Evolutionary conservation across 1,140 invertebrate species (phyloP).

Genomic region (Brachionus rotundiformis): DNA sequence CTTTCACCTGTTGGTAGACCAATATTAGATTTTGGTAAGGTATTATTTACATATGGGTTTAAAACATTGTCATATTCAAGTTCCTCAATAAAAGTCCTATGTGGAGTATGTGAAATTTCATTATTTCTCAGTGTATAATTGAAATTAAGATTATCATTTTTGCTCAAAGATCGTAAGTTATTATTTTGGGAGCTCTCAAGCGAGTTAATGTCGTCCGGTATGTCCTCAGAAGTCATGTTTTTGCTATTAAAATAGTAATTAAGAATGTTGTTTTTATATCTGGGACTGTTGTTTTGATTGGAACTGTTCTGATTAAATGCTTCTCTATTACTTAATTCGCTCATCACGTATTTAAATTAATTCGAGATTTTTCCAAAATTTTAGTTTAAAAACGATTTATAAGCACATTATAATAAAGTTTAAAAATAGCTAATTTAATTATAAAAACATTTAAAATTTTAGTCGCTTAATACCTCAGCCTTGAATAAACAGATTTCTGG

Average conservation of each 20-base stretch:
- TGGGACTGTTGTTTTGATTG: neutral
- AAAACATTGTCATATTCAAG: constrained; percentile 24
- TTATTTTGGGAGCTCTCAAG: neutral
- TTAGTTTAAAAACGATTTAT: neutral
- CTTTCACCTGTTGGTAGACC: constrained; percentile 12
- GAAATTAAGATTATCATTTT: constrained; percentile 29
- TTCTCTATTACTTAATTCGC: neutral
- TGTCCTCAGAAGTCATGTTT: neutral
- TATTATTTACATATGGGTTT: constrained; percentile 25
- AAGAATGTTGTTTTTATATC: constrained; percentile 43
- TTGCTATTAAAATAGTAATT: constrained; percentile 44
- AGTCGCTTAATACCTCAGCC: neutral
- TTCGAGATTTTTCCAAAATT: constrained; percentile 1
- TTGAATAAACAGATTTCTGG: constrained; percentile 8
- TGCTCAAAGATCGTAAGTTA: constrained; percentile 20
- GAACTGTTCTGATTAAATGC: neutral
- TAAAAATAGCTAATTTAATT: neutral
- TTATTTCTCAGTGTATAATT: constrained; percentile 33
- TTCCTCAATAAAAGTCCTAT: constrained; percentile 30
- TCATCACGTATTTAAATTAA: neutral
- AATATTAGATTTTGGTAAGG: neutral
- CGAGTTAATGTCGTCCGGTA: neutral
- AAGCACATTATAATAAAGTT: constrained; percentile 4
- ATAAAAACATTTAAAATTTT: neutral
- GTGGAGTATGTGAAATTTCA: neutral